These are phyloP conservation scores for Drosophila prostipennis DNA, from an alignment of 2,888 invertebrate species.

Conservation along the genomic window DNA sequence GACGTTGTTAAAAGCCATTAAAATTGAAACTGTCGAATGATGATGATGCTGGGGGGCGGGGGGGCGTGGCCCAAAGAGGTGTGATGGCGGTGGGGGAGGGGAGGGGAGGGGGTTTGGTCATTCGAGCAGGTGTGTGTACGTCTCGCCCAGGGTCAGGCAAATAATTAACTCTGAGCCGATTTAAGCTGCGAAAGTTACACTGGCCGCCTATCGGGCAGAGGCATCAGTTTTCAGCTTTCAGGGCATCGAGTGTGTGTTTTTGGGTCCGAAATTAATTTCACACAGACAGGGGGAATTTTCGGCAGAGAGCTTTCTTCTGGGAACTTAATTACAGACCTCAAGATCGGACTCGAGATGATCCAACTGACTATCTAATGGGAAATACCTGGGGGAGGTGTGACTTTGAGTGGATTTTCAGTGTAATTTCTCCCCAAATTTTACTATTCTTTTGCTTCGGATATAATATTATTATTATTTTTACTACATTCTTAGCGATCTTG, in stretches of 20 bases:
- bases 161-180: conserved; percentile 42
- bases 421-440: background rate
- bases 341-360: background rate
- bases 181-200: conserved; percentile 11
- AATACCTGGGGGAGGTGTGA: background rate
- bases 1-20: conserved; percentile 68
- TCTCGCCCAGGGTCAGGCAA: conserved; percentile 48
- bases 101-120: background rate
- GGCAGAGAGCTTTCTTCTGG: conserved; percentile 8
- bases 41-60: background rate
- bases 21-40: conserved; percentile 63
- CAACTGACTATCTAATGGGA: background rate
- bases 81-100: conserved; percentile 10
- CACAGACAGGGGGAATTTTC: conserved; percentile 12
- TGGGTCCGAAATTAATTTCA: conserved; percentile 14
- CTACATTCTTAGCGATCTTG: too few relatives aligned
- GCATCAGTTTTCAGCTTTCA: conserved; percentile 8
- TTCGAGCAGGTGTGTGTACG: conserved; percentile 8
- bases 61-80: background rate
- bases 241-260: background rate
- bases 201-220: conserved; percentile 5
- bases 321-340: conserved; percentile 12
- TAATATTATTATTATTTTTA: too few relatives aligned
- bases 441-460: too few relatives aligned
- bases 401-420: background rate